A percentile compares a stretch with the other conserved stretches of the same genome.
Conservation (phyloP, 2,888 invertebrate species). For the Torymus aiolomorphi region DNA sequence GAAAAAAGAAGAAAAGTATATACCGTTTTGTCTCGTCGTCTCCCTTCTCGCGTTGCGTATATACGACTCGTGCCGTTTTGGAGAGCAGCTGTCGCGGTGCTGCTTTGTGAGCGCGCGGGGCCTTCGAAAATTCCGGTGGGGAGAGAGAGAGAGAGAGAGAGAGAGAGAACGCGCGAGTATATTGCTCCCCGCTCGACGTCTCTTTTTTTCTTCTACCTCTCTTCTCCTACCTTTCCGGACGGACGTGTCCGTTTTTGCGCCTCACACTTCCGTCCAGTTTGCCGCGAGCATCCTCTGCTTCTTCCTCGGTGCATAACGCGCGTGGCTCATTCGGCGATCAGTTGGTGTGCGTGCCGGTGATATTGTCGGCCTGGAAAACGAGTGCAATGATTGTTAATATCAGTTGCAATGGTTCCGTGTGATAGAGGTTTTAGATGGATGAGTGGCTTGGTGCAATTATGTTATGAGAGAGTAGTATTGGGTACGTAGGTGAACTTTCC, state of each 20-base stretch:
- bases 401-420: too few relatives aligned
- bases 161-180: neutral
- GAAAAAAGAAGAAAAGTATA: constrained; percentile 1
- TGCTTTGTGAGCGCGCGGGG: constrained; percentile 23
- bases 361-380: neutral
- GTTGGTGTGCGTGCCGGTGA: neutral
- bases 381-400: neutral
- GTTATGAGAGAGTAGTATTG: too few relatives aligned
- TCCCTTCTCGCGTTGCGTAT: neutral
- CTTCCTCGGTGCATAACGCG: neutral
- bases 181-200: constrained; percentile 3
- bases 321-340: neutral
- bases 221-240: neutral
- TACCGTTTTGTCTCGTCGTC: constrained; percentile 31
- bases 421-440: too few relatives aligned
- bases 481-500: too few relatives aligned
- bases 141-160: constrained; percentile 27
- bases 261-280: constrained; percentile 39
- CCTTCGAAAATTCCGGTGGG: constrained; percentile 41
- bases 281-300: constrained; percentile 10
- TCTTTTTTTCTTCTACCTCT: neutral
- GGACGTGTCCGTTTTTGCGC: constrained; percentile 12
- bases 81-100: constrained; percentile 49
- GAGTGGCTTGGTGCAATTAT: too few relatives aligned
- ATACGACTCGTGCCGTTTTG: constrained; percentile 2